Base-by-base conservation (phyloP, 2,797 vertebrate species). In the Microctenopoma lineatum region DNA sequence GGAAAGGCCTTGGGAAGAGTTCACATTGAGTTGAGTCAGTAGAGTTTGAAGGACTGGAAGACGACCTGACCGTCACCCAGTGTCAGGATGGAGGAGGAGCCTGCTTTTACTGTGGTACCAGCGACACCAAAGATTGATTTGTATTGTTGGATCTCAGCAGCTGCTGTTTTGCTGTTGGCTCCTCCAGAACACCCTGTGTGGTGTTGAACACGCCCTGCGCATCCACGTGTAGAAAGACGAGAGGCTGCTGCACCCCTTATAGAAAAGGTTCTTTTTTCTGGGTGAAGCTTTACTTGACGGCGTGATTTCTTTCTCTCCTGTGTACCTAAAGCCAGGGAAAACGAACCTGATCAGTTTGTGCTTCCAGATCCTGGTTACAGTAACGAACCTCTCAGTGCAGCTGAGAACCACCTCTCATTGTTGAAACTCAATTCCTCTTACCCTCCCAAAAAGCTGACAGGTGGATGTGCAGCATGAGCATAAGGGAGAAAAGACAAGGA, bases 401-500 rank as follows among this genome's bases (percentile, higher is more conserved):
- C 5, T 7, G 10, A 50, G 16, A 45, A n/a, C 3, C 7, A 12
- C 16, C 47, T 66, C 21, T 47, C 48, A 60, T 36, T 54, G 16
- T 25, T 15, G 36, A 81, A 69, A 58, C 51, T 16, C 8, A 56
- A 67, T 29, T 45, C 13, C 46, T 18, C 10, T 66, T 38, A 4
- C 3, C n/a, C 21, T 36, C 27, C 13, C 13, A 55, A 66, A 55
- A 10, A 42, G 34, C 13, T 44, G 41, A 44, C 14, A 44, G 41
- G 14, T 13, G 14, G 41, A 45, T 57, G 62, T 53, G 59, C 53
- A 69, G 59, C 64, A 66, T 18, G 18, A 59, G 55, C 18, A 50
- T 18, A 60, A 15, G 48, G 56, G 18, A 16, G 42, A 32, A 5
- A 8, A 74, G 59, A 75, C 63, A 74, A 86, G 59, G 74, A 86